These are phyloP conservation scores for Dorcus hopei DNA, from an alignment of 2,888 invertebrate genomes.

Conservation along the genomic window DNA sequence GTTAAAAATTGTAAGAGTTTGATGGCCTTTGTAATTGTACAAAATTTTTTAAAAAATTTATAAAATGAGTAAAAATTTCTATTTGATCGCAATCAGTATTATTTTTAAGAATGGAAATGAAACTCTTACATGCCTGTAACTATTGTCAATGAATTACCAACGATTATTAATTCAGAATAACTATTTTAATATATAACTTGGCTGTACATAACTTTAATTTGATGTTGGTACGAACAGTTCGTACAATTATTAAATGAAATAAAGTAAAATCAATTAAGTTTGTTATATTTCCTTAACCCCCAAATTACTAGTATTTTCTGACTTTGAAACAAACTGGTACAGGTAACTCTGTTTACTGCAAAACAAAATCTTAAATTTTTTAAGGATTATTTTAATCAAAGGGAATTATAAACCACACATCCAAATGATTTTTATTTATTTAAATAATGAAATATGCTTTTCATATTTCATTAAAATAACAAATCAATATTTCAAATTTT, in stretches of 20 bases:
- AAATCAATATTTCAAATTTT: neutral
- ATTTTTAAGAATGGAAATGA: constrained; percentile 22
- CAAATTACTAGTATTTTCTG: too few species aligned
- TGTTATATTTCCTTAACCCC: constrained; percentile 6
- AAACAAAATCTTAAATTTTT: too few species aligned
- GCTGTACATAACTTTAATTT: constrained; percentile 47
- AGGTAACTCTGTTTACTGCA: too few species aligned
- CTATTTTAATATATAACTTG: constrained; percentile 50
- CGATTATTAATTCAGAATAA: constrained; percentile 31
- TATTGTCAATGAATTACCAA: constrained; percentile 25
- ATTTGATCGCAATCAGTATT: constrained; percentile 43
- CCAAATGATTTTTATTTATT: too few species aligned
- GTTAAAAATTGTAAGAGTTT: constrained; percentile 23
- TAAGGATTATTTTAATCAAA: too few species aligned
- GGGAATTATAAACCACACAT: too few species aligned
- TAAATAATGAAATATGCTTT: too few species aligned
- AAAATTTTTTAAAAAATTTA: constrained; percentile 41
- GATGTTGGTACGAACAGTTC: constrained; percentile 48
- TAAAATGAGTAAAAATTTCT: constrained; percentile 25
- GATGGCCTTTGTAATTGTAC: constrained; percentile 35
- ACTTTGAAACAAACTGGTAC: too few species aligned
- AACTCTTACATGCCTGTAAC: constrained; percentile 19
- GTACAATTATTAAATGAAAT: constrained; percentile 45
- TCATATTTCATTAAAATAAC: neutral
- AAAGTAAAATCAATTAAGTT: constrained; percentile 13